phyloP scores from a whole-genome alignment of 2,888 invertebrate species.

The Cerastoderma edule region DNA sequence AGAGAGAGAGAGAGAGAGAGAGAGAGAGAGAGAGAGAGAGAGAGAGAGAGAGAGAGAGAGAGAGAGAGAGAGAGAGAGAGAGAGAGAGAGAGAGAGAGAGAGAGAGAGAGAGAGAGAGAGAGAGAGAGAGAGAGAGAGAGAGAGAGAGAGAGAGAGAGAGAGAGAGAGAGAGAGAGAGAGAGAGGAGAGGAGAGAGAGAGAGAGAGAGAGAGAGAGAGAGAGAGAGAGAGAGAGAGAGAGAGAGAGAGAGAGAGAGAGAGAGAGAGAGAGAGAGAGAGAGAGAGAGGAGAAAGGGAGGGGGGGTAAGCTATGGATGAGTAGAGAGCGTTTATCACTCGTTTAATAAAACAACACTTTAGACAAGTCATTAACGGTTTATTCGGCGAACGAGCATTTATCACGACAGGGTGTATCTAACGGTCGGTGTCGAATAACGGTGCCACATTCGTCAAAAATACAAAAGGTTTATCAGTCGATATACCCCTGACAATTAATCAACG shows the following conservation, averaged over 20 bases:
- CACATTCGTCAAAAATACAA: constrained; percentile 21
- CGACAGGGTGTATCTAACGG: constrained; percentile 16
- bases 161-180: too few relatives aligned
- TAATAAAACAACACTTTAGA: background rate
- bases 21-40: background rate
- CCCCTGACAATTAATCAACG: constrained; percentile 7
- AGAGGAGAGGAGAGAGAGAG: too few relatives aligned
- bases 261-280: too few relatives aligned
- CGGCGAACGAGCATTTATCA: constrained; percentile 11
- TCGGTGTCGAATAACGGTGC: constrained; percentile 20
- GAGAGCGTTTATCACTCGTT: background rate
- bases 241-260: too few relatives aligned
- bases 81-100: background rate
- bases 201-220: too few relatives aligned
- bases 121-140: background rate
- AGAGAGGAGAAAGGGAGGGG: too few relatives aligned
- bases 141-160: too few relatives aligned
- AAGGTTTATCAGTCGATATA: constrained; percentile 18
- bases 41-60: too few relatives aligned
- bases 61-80: background rate
- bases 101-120: background rate
- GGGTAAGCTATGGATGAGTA: background rate
- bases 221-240: too few relatives aligned
- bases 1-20: background rate
- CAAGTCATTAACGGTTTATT: constrained; percentile 20